Conservation (phyloP, 2,113 vertebrate genomes). For the Dunckerocampus dactyliophorus region DNA sequence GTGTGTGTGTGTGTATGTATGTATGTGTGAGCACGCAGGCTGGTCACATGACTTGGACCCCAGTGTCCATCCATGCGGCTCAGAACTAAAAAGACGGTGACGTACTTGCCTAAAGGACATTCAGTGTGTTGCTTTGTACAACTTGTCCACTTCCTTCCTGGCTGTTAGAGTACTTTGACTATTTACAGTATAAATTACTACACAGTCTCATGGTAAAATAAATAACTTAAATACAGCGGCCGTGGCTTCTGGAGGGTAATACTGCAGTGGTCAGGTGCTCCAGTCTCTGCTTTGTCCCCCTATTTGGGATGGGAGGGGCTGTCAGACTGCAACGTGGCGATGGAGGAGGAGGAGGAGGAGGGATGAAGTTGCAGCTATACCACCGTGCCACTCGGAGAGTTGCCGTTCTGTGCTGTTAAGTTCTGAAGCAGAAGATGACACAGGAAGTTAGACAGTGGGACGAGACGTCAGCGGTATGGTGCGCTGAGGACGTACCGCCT, state of each 20-base stretch:
- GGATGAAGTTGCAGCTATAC: conserved; percentile 73
- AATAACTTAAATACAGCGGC: conserved; percentile 72
- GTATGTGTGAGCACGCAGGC: background rate
- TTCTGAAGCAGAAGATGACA: conserved; percentile 62
- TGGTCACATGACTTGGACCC: background rate
- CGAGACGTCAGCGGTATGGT: no score
- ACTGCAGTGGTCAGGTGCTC: conserved; percentile 17
- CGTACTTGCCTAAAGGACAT: conserved; percentile 60
- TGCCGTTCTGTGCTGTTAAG: conserved; percentile 82
- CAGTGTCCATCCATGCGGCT: background rate
- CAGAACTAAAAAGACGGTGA: conserved; percentile 42
- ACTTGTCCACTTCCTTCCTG: conserved; percentile 27
- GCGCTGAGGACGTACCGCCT: conserved; percentile 69
- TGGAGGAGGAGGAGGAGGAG: background rate
- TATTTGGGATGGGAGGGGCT: background rate
- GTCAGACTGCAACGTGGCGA: background rate
- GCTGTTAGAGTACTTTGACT: conserved; percentile 71
- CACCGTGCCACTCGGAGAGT: conserved; percentile 86
- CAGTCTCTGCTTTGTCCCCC: conserved; percentile 20
- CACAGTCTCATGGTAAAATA: conserved; percentile 72
- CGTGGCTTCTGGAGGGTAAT: conserved; percentile 61
- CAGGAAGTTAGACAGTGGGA: background rate
- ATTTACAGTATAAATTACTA: conserved; percentile 80
- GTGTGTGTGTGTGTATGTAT: conserved; percentile 18
- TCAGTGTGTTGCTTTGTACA: conserved; percentile 67